phyloP scores from a whole-genome alignment of 2,888 invertebrate genomes.

The Apotomis turbidana region DNA sequence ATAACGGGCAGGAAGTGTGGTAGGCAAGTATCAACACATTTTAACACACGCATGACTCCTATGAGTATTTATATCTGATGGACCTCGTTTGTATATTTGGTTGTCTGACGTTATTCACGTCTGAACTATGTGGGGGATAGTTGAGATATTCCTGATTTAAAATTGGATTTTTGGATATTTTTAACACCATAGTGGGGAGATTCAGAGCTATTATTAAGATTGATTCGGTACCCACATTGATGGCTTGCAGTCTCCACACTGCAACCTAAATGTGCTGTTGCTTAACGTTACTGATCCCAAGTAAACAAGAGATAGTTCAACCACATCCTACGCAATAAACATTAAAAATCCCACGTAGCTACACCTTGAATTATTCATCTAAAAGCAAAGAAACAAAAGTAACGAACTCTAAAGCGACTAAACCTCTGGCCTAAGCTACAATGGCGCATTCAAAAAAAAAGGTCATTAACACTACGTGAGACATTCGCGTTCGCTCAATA shows the following conservation, averaged over 20 bases:
- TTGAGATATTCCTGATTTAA: constrained; percentile 13
- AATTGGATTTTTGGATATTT: constrained; percentile 19
- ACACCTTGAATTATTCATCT: constrained; percentile 1
- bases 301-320: neutral
- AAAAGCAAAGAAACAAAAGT: constrained; percentile 1
- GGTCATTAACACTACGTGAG: constrained; percentile 82
- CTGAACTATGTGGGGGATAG: constrained; percentile 29
- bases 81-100: constrained; percentile 30
- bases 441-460: constrained; percentile 78
- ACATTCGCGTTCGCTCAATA: constrained; percentile 82
- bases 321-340: neutral
- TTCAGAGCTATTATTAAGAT: neutral
- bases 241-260: neutral
- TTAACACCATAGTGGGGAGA: constrained; percentile 11
- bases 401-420: constrained; percentile 19
- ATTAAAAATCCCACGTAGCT: constrained; percentile 2
- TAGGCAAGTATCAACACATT: constrained; percentile 23
- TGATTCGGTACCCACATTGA: neutral
- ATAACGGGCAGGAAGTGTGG: constrained; percentile 27
- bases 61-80: constrained; percentile 26
- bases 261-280: neutral
- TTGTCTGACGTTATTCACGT: constrained; percentile 19
- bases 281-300: neutral
- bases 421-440: constrained; percentile 51
- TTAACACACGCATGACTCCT: constrained; percentile 27